phyloP scores from a whole-genome alignment of 2,888 invertebrate genomes.

The Parasteatoda lunata region DNA sequence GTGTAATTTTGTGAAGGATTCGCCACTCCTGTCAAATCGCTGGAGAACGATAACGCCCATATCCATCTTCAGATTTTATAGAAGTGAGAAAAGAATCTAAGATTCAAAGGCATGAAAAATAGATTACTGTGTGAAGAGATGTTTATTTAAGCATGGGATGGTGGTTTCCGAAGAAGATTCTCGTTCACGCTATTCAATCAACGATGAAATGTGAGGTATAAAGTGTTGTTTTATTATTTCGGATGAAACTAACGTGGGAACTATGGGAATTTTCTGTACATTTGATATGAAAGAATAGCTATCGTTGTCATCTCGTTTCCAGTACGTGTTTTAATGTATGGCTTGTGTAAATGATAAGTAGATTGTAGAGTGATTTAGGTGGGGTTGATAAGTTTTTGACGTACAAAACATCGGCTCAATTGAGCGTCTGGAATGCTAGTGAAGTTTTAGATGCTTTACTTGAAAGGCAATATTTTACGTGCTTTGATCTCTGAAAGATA shows the following conservation, averaged over 20 bases:
- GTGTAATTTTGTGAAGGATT: slow-evolving; percentile 15
- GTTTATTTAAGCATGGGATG: background rate
- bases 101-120: background rate
- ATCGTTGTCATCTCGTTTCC: background rate
- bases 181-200: background rate
- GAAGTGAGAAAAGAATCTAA: no score
- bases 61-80: background rate
- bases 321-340: background rate
- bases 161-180: background rate
- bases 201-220: background rate
- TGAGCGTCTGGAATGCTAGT: no score
- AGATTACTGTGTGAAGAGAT: background rate
- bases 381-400: no score
- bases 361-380: no score
- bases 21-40: slow-evolving; percentile 1
- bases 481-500: no score
- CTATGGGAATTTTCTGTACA: no score
- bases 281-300: background rate
- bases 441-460: no score
- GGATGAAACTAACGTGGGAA: no score
- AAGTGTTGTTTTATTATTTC: no score
- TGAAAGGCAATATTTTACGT: no score
- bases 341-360: no score
- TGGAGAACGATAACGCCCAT: background rate
- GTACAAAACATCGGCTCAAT: no score